Base-by-base conservation (phyloP, 92 coral and sea anemone genomes). In the Zoanthus solanderi region DNA sequence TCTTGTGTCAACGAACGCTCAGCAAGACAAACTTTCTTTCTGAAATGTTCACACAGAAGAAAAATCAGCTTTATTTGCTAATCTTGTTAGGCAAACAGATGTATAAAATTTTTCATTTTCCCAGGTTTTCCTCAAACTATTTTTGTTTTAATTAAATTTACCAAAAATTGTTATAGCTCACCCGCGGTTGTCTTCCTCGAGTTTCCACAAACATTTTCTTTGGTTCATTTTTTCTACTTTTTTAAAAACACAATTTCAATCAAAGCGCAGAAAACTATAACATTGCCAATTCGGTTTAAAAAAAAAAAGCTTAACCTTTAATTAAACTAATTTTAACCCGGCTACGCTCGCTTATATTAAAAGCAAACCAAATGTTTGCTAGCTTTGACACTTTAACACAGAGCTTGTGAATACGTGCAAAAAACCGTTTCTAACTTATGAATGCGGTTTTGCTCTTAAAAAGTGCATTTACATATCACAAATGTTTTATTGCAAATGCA, bases 261-360 rank as follows among this genome's bases (percentile, higher is more conserved):
- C 28, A 17, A 5, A 11, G n/a, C 23, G 37, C 17, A 44, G 15
- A 66, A 81, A 29, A 45, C 9, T 28, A 16, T 46, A 52, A 66
- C 45, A 45, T n/a, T 48, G 16, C 5, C 61, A 81, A 81, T 81
- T 67, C 67, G 66, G 46, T 66, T 81, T 66, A 17, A 45, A 47
- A 81, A 81, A 28, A 81, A 66, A n/a, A 12, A 81, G 75, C 75
- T 81, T 81, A 67, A 66, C 85, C 58, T 81, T 67, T 81, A 66
- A 81, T 81, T 66, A 81, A 81, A 66, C 50, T 18, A 73, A 57
- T 81, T 66, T 81, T 81, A 81, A 81, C 45, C 63, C 29, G 2
- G 42, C 2, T 37, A 15, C 23, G 47, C 23, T 11, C 18, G 37
- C 16, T 47, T 56, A 80, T 80, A 80, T 80, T 80, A 44, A 45